Evolutionary conservation across 92 coral and sea anemone species (phyloP).

Genomic region (Porites lobata): DNA sequence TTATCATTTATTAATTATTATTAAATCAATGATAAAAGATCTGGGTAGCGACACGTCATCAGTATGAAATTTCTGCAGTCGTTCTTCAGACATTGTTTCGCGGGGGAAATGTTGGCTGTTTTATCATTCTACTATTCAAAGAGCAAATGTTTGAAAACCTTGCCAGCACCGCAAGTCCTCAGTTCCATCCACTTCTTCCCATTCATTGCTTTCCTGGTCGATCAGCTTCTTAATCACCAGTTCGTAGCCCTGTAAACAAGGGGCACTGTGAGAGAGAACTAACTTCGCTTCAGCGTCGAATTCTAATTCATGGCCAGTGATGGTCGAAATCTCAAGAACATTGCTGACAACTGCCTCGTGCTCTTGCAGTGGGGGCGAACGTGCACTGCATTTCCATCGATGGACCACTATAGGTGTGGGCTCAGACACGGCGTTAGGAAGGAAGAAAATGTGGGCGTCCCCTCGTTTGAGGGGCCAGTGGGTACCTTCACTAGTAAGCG

Average conservation of each 20-base stretch:
- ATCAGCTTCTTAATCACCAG: conserved; percentile 12
- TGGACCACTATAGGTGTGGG: conserved; percentile 31
- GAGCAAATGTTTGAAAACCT: not conserved
- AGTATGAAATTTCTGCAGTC: too few species aligned
- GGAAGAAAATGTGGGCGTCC: conserved; percentile 48
- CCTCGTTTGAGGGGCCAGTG: conserved; percentile 35
- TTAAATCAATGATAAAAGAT: too few species aligned
- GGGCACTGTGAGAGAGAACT: conserved; percentile 22
- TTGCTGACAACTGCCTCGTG: conserved; percentile 62
- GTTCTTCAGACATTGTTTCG: too few species aligned
- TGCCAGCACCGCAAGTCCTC: not conserved
- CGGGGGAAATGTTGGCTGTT: too few species aligned
- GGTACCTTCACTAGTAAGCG: conserved; percentile 21
- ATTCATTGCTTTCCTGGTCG: conserved; percentile 8
- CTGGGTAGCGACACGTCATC: too few species aligned
- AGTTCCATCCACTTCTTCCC: conserved; percentile 2
- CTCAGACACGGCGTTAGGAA: conserved; percentile 60
- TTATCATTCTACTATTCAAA: not conserved
- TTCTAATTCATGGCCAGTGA: not conserved
- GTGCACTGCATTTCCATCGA: conserved; percentile 7
- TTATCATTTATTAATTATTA: too few species aligned
- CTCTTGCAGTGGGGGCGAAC: conserved; percentile 23
- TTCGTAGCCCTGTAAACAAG: conserved; percentile 37
- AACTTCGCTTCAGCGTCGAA: conserved; percentile 14
- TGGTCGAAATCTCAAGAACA: conserved; percentile 55